phyloP scores from a whole-genome alignment of 2,797 vertebrate species.

The Chloroceryle inda region DNA sequence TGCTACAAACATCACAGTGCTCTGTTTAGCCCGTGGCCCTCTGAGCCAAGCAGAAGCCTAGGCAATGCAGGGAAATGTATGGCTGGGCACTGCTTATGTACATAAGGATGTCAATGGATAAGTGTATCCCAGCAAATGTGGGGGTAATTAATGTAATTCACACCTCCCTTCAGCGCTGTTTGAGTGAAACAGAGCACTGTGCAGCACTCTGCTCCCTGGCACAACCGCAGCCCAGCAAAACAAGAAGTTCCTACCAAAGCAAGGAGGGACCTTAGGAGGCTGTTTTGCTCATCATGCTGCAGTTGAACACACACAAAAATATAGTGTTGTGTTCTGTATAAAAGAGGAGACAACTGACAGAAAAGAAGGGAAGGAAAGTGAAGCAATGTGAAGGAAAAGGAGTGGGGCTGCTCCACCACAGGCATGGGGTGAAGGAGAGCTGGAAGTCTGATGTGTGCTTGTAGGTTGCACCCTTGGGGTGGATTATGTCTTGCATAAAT shows the following conservation, averaged over 20 bases:
- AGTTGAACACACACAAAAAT: neutral
- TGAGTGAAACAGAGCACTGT: neutral
- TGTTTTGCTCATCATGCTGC: neutral
- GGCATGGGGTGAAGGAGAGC: neutral
- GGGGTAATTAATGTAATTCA: neutral
- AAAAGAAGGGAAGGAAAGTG: neutral
- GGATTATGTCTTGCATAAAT: constrained; percentile 14
- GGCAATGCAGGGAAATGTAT: neutral
- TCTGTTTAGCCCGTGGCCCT: neutral
- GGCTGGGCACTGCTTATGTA: neutral
- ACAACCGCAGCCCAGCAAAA: neutral
- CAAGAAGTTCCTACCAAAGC: neutral
- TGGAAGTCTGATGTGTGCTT: neutral
- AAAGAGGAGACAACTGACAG: neutral
- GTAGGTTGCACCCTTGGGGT: neutral
- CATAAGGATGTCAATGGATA: neutral
- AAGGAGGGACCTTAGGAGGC: neutral
- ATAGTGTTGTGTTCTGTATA: neutral
- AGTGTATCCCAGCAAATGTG: neutral
- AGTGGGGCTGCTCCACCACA: neutral
- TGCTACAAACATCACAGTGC: neutral
- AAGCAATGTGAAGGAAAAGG: neutral
- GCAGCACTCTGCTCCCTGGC: neutral
- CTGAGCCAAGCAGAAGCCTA: neutral
- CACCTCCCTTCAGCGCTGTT: neutral